Evolutionary conservation across 2,797 vertebrate genomes (phyloP).

Genomic region (Myiotriccus ornatus): DNA sequence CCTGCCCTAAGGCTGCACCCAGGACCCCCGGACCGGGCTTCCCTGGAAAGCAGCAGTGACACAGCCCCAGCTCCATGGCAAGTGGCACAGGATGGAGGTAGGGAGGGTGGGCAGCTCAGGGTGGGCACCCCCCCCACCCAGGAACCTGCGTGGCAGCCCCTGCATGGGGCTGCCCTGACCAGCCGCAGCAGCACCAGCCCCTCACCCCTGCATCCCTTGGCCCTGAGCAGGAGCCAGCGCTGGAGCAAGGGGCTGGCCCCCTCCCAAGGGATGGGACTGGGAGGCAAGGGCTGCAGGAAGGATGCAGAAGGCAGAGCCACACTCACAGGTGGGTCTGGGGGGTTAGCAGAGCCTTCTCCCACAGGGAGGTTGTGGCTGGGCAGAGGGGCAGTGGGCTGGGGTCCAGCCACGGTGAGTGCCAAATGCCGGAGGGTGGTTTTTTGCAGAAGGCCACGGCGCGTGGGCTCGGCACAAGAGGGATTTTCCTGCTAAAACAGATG

Average conservation of each 20-base stretch:
- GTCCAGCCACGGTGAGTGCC: neutral
- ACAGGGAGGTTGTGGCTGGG: accelerated
- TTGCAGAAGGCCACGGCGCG: neutral
- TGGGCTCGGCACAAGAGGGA: conserved; percentile 37
- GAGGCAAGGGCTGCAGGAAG: neutral
- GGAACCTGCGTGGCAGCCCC: accelerated
- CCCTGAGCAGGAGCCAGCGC: neutral
- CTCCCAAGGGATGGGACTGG: neutral
- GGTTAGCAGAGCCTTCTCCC: neutral
- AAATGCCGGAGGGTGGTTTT: neutral
- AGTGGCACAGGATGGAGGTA: accelerated
- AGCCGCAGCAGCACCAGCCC: neutral
- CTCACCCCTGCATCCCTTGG: neutral
- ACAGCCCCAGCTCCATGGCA: accelerated
- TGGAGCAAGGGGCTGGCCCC: neutral
- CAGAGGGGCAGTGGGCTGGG: neutral
- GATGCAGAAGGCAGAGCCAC: neutral
- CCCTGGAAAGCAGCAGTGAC: neutral
- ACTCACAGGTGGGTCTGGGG: accelerated
- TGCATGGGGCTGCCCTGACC: neutral
- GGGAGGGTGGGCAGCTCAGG: neutral
- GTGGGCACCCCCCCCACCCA: accelerated
- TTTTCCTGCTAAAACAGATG: conserved; percentile 53
- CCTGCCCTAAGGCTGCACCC: neutral
- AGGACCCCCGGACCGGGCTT: accelerated